Evolutionary conservation across 2,797 vertebrate genomes (phyloP), one percentile per base, ranked within the genome.

Genomic region (Lithobates pipiens): DNA sequence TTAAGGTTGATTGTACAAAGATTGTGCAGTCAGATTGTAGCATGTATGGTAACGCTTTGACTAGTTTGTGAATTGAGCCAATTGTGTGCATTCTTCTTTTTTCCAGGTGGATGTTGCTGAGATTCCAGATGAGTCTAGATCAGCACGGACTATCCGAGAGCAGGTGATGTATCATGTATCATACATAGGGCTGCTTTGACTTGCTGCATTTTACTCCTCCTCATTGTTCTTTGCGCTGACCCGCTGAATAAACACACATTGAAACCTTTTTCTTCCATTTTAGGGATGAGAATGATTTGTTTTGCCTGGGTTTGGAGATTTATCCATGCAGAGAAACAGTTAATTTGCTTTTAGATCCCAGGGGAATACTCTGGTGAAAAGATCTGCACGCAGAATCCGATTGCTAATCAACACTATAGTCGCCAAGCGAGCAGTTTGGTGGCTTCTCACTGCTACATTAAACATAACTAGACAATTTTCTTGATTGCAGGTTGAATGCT

Each of bases 391-490:
- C 69, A 39, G 69, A 32, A 39, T 71, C 25, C 1, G 8, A 71
- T 71, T 34, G 32, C 34, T 71, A 71, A 71, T 71, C 69, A 71
- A 6, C 69, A 71, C 5, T 32, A 32, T 36, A 9, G 32, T 3
- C 5, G 29, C 68, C 25, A 70, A 70, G 68, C 18, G 15, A 29
- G 16, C 34, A 9, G 16, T 23, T 23, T 44, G 34, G 4, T 5
- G 34, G 7, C 15, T 70, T n/a, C 42, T 68, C 9, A 21, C 1
- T 25, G 39, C 65, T 68, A 10, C 65, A 32, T 50, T 69, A 80
- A 44, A 13, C n/a, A 27, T 11, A 77, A 50, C 39, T 68, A 32
- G 65, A 32, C 25, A 69, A 50, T 68, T 69, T 80, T 79, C 65
- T 16, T 23, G 77, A 79, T 68, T 79, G 65, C 27, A 6, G 25